These are phyloP conservation scores for Lasius fuliginosus DNA, from an alignment of 2,888 invertebrate genomes.

Conservation along the genomic window DNA sequence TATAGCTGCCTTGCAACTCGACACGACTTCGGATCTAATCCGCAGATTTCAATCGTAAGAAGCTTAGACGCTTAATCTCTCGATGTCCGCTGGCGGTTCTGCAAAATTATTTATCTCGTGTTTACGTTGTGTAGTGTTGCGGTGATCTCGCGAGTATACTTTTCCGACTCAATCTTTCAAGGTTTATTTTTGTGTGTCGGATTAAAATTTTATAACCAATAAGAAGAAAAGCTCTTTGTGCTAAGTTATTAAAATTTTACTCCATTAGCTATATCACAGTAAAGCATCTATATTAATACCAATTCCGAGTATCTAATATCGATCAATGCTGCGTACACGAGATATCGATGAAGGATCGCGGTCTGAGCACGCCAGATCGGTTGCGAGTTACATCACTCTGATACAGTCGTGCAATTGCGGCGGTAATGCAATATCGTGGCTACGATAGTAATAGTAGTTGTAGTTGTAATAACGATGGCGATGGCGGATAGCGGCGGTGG, in stretches of 20 bases:
- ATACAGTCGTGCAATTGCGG: conserved; percentile 30
- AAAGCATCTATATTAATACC: not conserved
- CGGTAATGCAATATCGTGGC: conserved; percentile 22
- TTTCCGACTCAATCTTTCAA: no score
- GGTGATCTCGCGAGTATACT: not conserved
- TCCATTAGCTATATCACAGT: not conserved
- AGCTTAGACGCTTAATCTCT: not conserved
- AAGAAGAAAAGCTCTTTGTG: not conserved
- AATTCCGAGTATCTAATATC: not conserved
- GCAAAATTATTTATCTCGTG: not conserved
- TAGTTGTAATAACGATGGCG: conserved; percentile 40
- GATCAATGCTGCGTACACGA: not conserved
- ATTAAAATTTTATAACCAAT: not conserved
- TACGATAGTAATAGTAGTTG: conserved; percentile 24
- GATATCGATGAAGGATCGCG: conserved; percentile 27
- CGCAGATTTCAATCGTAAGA: conserved; percentile 53
- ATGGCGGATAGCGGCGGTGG: conserved; percentile 33
- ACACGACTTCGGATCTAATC: conserved; percentile 40
- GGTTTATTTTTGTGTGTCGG: not conserved
- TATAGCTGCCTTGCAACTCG: conserved; percentile 31
- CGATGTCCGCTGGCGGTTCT: not conserved
- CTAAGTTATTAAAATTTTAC: not conserved
- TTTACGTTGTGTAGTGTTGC: conserved; percentile 23
- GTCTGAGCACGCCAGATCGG: conserved; percentile 18
- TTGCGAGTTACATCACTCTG: conserved; percentile 33